A percentile compares a stretch with the other conserved stretches of the same genome.
Evolutionary conservation across 2,888 invertebrate genomes (phyloP).

Genomic region (Cetonia aurata): DNA sequence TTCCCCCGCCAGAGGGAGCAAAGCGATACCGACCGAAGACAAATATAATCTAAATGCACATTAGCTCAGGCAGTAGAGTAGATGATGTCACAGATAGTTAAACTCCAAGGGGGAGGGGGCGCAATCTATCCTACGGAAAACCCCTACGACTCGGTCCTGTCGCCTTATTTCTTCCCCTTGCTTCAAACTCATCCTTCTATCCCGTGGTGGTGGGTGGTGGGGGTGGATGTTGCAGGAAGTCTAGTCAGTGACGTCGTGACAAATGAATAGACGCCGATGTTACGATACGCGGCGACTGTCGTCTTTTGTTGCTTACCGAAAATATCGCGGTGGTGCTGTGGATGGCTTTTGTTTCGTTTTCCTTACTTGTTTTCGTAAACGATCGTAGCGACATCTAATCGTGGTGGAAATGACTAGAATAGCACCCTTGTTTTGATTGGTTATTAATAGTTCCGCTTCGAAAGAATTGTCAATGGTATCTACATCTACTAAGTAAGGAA

Average conservation of each 20-base stretch:
- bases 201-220: no score
- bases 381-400: neutral
- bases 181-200: no score
- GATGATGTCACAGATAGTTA: slow-evolving; percentile 59
- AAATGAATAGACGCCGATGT: slow-evolving; percentile 66
- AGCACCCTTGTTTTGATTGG: no score
- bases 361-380: neutral
- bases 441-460: no score
- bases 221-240: slow-evolving; percentile 56
- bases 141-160: no score
- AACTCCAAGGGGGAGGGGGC: slow-evolving; percentile 51
- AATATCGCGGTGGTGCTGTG: neutral
- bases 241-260: slow-evolving; percentile 63
- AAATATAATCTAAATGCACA: slow-evolving; percentile 48
- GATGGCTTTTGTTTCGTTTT: slow-evolving; percentile 10
- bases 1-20: neutral
- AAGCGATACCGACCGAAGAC: slow-evolving; percentile 7
- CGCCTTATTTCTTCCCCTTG: no score
- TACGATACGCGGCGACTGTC: slow-evolving; percentile 50
- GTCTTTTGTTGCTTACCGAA: slow-evolving; percentile 27
- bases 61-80: slow-evolving; percentile 48
- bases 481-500: no score
- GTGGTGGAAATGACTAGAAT: no score
- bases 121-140: slow-evolving; percentile 23
- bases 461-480: no score